Base-by-base conservation (phyloP, 2,888 invertebrate species). In the Platycheirus albimanus region DNA sequence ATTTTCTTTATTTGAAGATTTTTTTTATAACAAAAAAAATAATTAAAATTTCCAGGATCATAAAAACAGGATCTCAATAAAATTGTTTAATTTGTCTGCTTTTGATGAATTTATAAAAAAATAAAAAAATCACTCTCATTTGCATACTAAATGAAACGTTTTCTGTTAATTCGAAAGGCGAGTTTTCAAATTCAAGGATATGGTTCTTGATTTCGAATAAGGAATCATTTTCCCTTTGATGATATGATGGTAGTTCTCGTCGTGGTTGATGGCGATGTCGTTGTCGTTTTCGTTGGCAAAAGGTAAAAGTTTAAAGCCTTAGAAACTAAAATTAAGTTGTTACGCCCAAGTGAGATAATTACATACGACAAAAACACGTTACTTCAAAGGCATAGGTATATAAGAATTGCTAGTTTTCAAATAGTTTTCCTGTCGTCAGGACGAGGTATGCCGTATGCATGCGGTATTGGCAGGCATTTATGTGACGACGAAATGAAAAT, bases 1-100 rank as follows among this genome's bases (percentile, higher is more conserved):
- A 41, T 49, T 56, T 54, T 15, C 6, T 28, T 41, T 61, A 69
- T 58, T 63, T 47, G 49, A 33, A 43, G 51, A 51, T 36, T 58
- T 61, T 36, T 58, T 61, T 56, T 61, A 56, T 54, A 63, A 51
- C 7, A 71, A 63, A 43, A 63, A 43, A 81, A 63, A 83, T 78
- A 72, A 78, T 83, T 78, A 78, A 83, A 78, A 83, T 78, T 72
- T 63, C 58, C 41, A 10, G 17, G 38, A 69, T 78, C 72, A 72
- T 83, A 72, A 83, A 83, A 78, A 13, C 63, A 63, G 51, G 45
- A 77, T 64, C 69, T 74, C 72, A 78, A 78, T 78, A 83, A 83
- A 83, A 78, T 74, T 78, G 78, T 83, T 78, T 83, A 83, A 83
- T 83, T 83, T 83, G 83, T 83, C 78, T 83, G 83, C 83, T 52